Conservation (phyloP, 2,113 vertebrate genomes). For the Setophaga kirtlandii region DNA sequence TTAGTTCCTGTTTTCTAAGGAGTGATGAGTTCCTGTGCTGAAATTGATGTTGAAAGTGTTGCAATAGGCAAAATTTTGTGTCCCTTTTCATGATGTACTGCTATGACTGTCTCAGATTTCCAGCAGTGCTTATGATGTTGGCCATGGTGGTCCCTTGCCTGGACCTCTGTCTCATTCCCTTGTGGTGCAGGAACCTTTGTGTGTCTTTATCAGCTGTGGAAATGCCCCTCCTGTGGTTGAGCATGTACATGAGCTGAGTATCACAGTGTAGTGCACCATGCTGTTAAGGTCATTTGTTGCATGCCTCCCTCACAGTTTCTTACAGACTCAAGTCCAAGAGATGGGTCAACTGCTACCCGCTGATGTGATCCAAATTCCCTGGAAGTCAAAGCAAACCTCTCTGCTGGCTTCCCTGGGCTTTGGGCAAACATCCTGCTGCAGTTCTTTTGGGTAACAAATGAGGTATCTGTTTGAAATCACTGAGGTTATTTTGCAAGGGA, state of each 20-base stretch:
- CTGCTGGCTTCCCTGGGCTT: background rate
- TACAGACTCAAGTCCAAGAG: background rate
- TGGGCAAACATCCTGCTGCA: background rate
- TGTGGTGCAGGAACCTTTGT: background rate
- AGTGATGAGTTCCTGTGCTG: background rate
- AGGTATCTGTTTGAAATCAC: background rate
- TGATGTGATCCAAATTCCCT: background rate
- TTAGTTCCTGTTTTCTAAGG: background rate
- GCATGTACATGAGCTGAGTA: background rate
- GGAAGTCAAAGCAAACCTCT: background rate
- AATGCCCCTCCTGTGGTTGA: background rate
- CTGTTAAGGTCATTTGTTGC: background rate
- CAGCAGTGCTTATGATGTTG: background rate
- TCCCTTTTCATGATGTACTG: rapidly evolving
- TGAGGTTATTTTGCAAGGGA: background rate
- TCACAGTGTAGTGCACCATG: background rate
- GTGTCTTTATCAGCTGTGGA: background rate
- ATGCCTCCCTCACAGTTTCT: background rate
- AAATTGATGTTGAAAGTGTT: background rate
- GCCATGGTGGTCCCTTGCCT: background rate
- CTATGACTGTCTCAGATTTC: background rate
- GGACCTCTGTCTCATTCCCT: background rate
- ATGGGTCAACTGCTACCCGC: background rate
- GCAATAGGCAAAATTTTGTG: background rate
- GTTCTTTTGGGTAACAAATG: background rate